Evolutionary conservation across 2,113 vertebrate genomes (phyloP), one percentile per base, ranked within the genome.

Genomic region (Onychostoma macrolepis): DNA sequence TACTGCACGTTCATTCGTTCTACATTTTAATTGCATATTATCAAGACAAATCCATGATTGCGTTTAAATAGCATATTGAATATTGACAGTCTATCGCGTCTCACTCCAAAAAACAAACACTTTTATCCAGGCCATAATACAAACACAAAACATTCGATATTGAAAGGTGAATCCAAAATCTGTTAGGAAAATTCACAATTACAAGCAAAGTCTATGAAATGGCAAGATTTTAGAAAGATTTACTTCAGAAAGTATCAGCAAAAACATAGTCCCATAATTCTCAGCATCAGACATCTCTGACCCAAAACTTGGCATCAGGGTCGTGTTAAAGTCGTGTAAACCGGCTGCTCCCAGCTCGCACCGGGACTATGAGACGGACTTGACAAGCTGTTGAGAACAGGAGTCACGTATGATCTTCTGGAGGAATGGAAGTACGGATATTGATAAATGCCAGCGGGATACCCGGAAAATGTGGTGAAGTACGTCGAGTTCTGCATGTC

Each of bases 341-440:
- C 96, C 0, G 98, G 97, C 94, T 99, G 98, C 88, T 99, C 98
- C 98, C 98, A 99, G 94, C 93, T 97, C 87, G 96, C 90, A 0
- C 93, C 92, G 77, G 98, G 98, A 93, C 98, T 99, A 94, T 99
- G 98, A 45, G 97, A 93, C 0, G 97, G 97, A 93, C 97, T 96
- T 69, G 97, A 96, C 87, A 99, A 92, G 87, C 97, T 96, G 13
- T 97, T 98, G 84, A 99, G 96, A 93, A 99, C 96, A 0, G 98
- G 97, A 0, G 96, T 96, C 63, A 96, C 92, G 0, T 99, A 99
- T 69, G 97, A 94, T 2, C 98, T 95, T 71, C 98, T 95, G 4
- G 98, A 96, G 0, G 98, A 97, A 91, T 98, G 98, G 92, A 98
- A 99, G 87, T 99, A 99, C 0, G 97, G 97, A 84, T 98, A 98